Base-by-base conservation (phyloP, 2,113 vertebrate genomes). In the Pseudopodoces humilis region DNA sequence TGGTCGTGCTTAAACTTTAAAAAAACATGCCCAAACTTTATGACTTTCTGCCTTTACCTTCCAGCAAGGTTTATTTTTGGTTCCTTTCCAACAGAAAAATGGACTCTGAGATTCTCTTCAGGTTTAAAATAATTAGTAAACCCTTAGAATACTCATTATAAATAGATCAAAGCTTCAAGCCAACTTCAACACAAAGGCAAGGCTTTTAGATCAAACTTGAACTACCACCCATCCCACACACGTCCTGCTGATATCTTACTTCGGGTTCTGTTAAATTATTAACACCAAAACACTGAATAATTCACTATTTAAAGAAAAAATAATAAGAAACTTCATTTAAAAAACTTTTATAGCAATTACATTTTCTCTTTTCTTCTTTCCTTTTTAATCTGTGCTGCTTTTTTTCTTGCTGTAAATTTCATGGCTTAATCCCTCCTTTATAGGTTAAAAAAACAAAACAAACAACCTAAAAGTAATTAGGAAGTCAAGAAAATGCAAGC, bases 71-170 rank as follows among this genome's bases (percentile, higher is more conserved):
- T 94, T 92, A 96, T 93, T 96, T 97, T 93, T 86, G 69, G 56
- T 55, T 89, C 86, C 82, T 41, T 52, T 71, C 56, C 93, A 92
- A 65, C 50, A 70, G 58, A 47, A 77, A 83, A 88, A 92, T 78
- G 95, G 95, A 95, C 74, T 31, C 55, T 35, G 30, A 81, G 72
- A 78, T 85, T 96, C 95, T 96, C 64, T 91, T 95, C 78, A 93
- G 86, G 94, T 97, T 98, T 96, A 72, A 97, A 96, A 96, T 97
- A 96, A 97, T 96, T 96, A 97, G 76, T 96, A 97, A 96, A 95
- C 70, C 89, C 95, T 97, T 96, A 92, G 68, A 97, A 94, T 95
- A 94, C 83, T 98, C 91, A 97, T 97, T 97, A 97, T 94, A 97
- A 97, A 94, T 96, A 97, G 83, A 97, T 97, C 90, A 97, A 97